phyloP scores from a whole-genome alignment of 2,113 vertebrate species.

The Campylorhamphus procurvoides region DNA sequence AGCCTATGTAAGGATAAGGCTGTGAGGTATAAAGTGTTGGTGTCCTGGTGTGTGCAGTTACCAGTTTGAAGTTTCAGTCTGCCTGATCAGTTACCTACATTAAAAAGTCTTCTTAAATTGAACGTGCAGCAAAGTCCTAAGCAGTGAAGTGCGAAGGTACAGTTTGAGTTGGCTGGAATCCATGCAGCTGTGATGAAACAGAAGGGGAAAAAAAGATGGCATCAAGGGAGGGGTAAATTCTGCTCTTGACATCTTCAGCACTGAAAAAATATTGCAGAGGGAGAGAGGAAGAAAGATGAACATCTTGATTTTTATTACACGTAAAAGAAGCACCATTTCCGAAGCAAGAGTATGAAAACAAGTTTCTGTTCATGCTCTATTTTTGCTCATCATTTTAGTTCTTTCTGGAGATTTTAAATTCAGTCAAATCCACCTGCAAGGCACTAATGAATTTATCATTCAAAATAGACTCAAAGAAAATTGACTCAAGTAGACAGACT shows the following conservation, averaged over 20 bases:
- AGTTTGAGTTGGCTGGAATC: slow-evolving; percentile 43
- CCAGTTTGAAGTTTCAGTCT: not conserved
- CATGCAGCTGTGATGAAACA: slow-evolving; percentile 60
- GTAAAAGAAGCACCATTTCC: not conserved
- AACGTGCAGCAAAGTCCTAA: not conserved
- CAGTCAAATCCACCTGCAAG: slow-evolving; percentile 21
- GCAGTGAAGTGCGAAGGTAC: slow-evolving; percentile 17
- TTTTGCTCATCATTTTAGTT: not conserved
- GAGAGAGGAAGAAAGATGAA: slow-evolving; percentile 35
- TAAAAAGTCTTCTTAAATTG: not conserved
- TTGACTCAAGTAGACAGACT: not conserved
- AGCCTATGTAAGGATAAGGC: not conserved
- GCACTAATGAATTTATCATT: slow-evolving; percentile 28
- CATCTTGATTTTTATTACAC: slow-evolving; percentile 64
- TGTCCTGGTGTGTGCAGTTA: not conserved
- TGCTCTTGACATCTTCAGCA: slow-evolving; percentile 45
- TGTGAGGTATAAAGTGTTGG: not conserved
- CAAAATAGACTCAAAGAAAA: not conserved
- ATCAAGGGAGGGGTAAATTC: slow-evolving; percentile 66
- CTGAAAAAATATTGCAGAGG: slow-evolving; percentile 22
- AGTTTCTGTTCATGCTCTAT: not conserved
- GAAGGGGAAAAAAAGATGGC: not conserved
- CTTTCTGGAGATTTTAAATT: not conserved
- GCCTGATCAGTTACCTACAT: not conserved
- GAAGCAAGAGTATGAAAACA: not conserved